Evolutionary conservation across 23 tunicate species (phyloP).

Genomic region (Ascidia mentula): DNA sequence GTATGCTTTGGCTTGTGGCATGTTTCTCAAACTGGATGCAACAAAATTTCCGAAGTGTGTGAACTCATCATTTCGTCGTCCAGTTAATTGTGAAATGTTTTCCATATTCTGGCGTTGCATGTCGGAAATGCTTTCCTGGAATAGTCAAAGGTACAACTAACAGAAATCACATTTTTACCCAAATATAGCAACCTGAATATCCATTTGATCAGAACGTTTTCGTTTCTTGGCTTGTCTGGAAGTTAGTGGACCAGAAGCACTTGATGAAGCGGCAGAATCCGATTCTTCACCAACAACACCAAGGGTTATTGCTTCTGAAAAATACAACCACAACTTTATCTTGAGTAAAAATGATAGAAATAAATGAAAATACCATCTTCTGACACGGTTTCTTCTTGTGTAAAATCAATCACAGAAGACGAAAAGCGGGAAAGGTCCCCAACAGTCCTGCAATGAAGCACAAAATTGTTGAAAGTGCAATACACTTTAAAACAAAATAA

Average conservation of each 20-base stretch:
- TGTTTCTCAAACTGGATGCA: neutral
- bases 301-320: slow-evolving; percentile 12
- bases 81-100: neutral
- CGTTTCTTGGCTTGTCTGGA: slow-evolving; percentile 1
- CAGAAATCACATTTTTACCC: neutral
- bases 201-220: slow-evolving; percentile 11
- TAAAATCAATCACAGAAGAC: neutral
- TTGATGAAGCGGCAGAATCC: neutral
- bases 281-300: neutral
- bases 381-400: slow-evolving; percentile 5
- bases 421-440: neutral
- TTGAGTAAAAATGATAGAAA: neutral
- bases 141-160: neutral
- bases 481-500: neutral
- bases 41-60: neutral
- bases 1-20: neutral
- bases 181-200: neutral
- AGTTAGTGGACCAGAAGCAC: neutral
- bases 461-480: neutral
- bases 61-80: slow-evolving; percentile 7
- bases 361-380: slow-evolving; percentile 10
- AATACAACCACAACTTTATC: slow-evolving; percentile 5
- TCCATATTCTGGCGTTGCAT: neutral
- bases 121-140: slow-evolving; percentile 4
- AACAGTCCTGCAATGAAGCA: slow-evolving; percentile 6